Evolutionary conservation across 2,888 invertebrate genomes (phyloP).

Genomic region (Adela reaumurella): DNA sequence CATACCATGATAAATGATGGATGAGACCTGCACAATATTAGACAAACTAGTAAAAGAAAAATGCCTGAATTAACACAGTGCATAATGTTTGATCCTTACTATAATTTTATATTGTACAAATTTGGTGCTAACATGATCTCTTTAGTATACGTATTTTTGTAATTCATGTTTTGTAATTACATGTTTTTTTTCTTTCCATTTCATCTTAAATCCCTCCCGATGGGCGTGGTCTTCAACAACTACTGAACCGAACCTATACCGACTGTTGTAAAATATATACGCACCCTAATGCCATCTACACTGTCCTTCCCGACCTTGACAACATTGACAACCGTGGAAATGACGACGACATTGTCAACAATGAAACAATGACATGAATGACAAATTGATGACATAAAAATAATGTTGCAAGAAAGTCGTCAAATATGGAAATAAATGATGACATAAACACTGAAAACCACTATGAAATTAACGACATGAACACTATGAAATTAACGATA

Average conservation of each 20-base stretch:
- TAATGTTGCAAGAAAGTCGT: too few species aligned
- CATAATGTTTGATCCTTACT: neutral
- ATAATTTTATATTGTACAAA: slow-evolving; percentile 23
- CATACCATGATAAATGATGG: too few species aligned
- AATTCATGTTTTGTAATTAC: slow-evolving; percentile 49
- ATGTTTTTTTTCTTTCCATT: slow-evolving; percentile 55
- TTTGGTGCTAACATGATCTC: slow-evolving; percentile 31
- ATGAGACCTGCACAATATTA: too few species aligned
- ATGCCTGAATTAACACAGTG: too few species aligned
- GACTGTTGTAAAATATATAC: slow-evolving; percentile 49
- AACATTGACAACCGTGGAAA: neutral
- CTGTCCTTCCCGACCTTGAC: slow-evolving; percentile 22
- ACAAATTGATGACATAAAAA: too few species aligned
- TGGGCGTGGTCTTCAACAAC: slow-evolving; percentile 41
- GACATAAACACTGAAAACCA: too few species aligned
- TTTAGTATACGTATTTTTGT: slow-evolving; percentile 13
- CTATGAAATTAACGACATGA: too few species aligned
- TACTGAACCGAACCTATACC: slow-evolving; percentile 26
- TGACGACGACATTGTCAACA: neutral
- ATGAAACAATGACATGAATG: neutral
- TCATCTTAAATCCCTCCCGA: slow-evolving; percentile 52
- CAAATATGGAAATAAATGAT: too few species aligned
- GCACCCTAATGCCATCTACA: slow-evolving; percentile 30
- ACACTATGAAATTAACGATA: too few species aligned
- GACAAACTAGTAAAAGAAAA: too few species aligned